Conservation (phyloP, 1,140 invertebrate genomes). For the Drosophila sp. region DNA sequence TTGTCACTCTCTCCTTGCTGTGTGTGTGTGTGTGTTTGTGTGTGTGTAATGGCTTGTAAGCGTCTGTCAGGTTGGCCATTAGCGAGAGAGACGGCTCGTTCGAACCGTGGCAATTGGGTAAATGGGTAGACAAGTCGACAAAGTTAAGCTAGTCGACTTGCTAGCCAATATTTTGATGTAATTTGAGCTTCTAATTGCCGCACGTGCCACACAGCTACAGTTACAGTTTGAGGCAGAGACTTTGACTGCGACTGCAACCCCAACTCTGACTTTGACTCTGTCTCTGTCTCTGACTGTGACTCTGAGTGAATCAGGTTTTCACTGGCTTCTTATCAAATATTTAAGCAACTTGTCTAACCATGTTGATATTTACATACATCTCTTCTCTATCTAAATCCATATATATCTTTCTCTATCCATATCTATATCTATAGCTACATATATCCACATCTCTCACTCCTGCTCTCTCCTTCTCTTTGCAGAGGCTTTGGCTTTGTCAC, state of each 20-base stretch:
- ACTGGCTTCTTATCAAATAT: conserved; percentile 59
- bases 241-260: not conserved
- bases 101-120: conserved; percentile 60
- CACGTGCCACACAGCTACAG: conserved; percentile 69
- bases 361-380: conserved; percentile 44
- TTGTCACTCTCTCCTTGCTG: not conserved
- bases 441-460: conserved; percentile 83
- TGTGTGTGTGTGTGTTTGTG: conserved; percentile 38
- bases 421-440: conserved; percentile 50
- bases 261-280: no score
- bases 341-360: conserved; percentile 66
- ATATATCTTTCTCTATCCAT: conserved; percentile 14
- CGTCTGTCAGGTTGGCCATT: conserved; percentile 67
- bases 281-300: not conserved
- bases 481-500: conserved; percentile 99
- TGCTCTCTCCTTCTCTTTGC: conserved; percentile 85
- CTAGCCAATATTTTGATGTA: conserved; percentile 80
- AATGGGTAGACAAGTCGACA: conserved; percentile 40
- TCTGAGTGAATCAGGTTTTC: conserved; percentile 5
- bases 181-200: conserved; percentile 81
- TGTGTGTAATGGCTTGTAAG: conserved; percentile 76
- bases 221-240: conserved; percentile 2
- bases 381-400: conserved; percentile 9
- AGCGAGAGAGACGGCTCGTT: conserved; percentile 52
- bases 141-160: conserved; percentile 37